Evolutionary conservation across 2,888 invertebrate species (phyloP).

Genomic region (Galerucella pusilla): DNA sequence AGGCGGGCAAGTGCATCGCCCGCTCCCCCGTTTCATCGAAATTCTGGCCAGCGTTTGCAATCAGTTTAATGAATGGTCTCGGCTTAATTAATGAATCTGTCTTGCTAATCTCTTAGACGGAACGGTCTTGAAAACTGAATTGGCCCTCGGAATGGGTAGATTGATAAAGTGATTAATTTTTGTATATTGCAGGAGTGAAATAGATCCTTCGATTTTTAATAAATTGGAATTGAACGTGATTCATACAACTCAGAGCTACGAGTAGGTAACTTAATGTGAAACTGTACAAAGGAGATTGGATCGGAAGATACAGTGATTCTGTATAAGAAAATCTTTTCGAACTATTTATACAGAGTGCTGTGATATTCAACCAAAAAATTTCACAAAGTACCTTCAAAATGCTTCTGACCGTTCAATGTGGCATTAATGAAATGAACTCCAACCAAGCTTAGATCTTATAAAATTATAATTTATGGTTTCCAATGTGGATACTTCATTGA

Average conservation of each 20-base stretch:
- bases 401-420: neutral
- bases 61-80: constrained; percentile 67
- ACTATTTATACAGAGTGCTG: no score
- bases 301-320: no score
- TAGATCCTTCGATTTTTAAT: constrained; percentile 29
- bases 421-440: no score
- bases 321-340: no score
- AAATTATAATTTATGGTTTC: no score
- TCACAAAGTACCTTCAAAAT: no score
- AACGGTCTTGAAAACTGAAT: constrained; percentile 62
- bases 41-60: constrained; percentile 53
- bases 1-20: constrained; percentile 42
- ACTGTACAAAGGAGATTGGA: neutral
- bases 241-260: neutral
- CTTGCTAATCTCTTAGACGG: constrained; percentile 67
- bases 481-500: no score
- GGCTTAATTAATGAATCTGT: constrained; percentile 67
- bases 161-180: constrained; percentile 67
- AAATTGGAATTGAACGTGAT: constrained; percentile 28
- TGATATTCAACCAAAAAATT: no score
- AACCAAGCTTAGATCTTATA: no score
- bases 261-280: neutral
- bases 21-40: constrained; percentile 42
- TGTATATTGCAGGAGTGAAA: constrained; percentile 54
- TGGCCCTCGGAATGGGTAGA: constrained; percentile 62